Percentiles rank a stretch among this genome's conserved stretches.
Conservation (phyloP, 2,888 invertebrate genomes). For the Meliscaeva auricollis region DNA sequence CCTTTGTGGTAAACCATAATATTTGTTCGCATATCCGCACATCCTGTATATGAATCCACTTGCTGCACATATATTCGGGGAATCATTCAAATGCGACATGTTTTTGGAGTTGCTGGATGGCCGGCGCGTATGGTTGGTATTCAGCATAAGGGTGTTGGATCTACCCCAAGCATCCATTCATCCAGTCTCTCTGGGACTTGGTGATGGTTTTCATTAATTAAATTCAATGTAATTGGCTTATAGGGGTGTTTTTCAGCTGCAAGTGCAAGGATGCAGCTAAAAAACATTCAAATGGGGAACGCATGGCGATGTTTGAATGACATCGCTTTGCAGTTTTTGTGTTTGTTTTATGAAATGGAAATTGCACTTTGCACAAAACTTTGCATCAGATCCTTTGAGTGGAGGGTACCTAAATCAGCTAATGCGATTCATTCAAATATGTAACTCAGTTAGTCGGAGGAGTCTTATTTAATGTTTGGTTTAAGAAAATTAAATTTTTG, state of each 20-base stretch:
- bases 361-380: background rate
- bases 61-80: background rate
- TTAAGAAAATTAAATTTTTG: too few relatives aligned
- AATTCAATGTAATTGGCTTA: constrained; percentile 50
- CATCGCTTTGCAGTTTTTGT: constrained; percentile 27
- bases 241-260: constrained; percentile 16
- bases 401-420: background rate
- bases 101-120: constrained; percentile 26
- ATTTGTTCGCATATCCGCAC: constrained; percentile 40
- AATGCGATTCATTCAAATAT: background rate
- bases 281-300: background rate
- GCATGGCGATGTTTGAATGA: constrained; percentile 2
- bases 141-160: background rate
- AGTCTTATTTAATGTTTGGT: background rate
- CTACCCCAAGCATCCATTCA: background rate
- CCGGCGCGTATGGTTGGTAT: background rate
- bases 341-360: constrained; percentile 50
- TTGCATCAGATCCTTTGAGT: background rate
- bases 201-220: constrained; percentile 45
- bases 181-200: background rate
- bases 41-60: background rate
- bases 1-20: constrained; percentile 58
- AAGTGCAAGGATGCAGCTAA: background rate
- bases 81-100: constrained; percentile 48
- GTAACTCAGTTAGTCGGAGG: background rate